A percentile compares a stretch with the other conserved stretches of the same genome.
Conservation (phyloP, 2,888 invertebrate genomes). For the Scaptomyza polygonia region DNA sequence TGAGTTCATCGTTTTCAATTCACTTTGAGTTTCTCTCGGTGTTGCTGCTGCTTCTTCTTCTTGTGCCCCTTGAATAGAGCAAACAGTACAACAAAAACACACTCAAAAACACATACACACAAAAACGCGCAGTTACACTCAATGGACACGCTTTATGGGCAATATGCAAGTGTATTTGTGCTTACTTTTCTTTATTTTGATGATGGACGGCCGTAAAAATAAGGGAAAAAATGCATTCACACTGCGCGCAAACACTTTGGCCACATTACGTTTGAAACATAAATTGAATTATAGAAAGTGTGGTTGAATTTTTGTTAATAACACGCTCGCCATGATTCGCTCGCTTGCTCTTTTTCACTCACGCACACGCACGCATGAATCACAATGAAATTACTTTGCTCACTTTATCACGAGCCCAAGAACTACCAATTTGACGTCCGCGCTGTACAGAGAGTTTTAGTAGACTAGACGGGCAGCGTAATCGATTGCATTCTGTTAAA, state of each 20-base stretch:
- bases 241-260: slow-evolving; percentile 48
- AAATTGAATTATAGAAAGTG: slow-evolving; percentile 58
- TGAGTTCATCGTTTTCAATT: slow-evolving; percentile 81
- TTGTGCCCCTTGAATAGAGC: slow-evolving; percentile 41
- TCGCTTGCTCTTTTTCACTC: slow-evolving; percentile 56
- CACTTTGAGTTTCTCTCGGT: slow-evolving; percentile 75
- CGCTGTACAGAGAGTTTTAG: slow-evolving; percentile 56
- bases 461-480: slow-evolving; percentile 34
- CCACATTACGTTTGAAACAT: slow-evolving; percentile 38
- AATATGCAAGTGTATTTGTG: slow-evolving; percentile 43
- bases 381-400: slow-evolving; percentile 41
- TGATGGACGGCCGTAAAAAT: slow-evolving; percentile 31
- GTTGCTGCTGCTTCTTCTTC: slow-evolving; percentile 34
- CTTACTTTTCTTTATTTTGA: slow-evolving; percentile 64
- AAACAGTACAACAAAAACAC: slow-evolving; percentile 31
- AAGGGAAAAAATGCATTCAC: slow-evolving; percentile 48
- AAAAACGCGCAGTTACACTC: slow-evolving; percentile 31
- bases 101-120: slow-evolving; percentile 44
- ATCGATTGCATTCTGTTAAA: background rate
- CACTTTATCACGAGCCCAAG: slow-evolving; percentile 49
- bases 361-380: slow-evolving; percentile 59
- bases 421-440: slow-evolving; percentile 47
- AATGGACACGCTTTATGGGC: slow-evolving; percentile 21
- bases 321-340: slow-evolving; percentile 66
- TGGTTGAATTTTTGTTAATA: slow-evolving; percentile 49